Percentiles rank a stretch among this genome's conserved stretches.
Evolutionary conservation across 2,888 invertebrate species (phyloP).

Genomic region (Chrysolina americana): DNA sequence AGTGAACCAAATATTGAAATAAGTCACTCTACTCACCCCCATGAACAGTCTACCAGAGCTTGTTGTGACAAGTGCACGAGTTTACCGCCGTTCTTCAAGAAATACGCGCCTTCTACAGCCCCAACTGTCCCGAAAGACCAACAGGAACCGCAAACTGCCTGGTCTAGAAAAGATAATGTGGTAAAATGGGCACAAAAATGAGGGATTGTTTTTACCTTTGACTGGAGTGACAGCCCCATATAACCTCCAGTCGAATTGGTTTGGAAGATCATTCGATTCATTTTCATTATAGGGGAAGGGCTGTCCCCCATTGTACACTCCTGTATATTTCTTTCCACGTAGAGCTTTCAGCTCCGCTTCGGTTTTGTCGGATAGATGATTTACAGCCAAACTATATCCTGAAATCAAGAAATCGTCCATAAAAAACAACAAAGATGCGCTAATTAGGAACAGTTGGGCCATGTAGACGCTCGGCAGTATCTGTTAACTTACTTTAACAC

Average conservation of each 20-base stretch:
- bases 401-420: conserved; percentile 57
- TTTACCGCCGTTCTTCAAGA: conserved; percentile 85
- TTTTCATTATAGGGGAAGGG: conserved; percentile 81
- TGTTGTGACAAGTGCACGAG: conserved; percentile 91
- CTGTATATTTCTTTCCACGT: conserved; percentile 78
- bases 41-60: conserved; percentile 95
- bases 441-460: no score
- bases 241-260: conserved; percentile 90
- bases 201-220: conserved; percentile 73
- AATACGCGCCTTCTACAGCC: conserved; percentile 92
- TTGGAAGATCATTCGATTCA: conserved; percentile 75
- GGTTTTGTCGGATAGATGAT: conserved; percentile 89
- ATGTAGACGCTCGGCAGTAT: no score
- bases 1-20: not conserved
- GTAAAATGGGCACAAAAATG: no score
- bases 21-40: conserved; percentile 76
- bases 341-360: conserved; percentile 83
- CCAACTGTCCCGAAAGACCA: conserved; percentile 98
- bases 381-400: conserved; percentile 83
- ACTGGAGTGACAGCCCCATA: conserved; percentile 95
- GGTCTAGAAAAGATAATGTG: conserved; percentile 77
- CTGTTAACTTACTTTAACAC: no score
- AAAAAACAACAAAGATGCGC: not conserved
- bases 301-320: conserved; percentile 80
- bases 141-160: conserved; percentile 97